These are phyloP conservation scores for Polydrusus tereticollis DNA, from an alignment of 2,888 invertebrate species.

Conservation along the genomic window DNA sequence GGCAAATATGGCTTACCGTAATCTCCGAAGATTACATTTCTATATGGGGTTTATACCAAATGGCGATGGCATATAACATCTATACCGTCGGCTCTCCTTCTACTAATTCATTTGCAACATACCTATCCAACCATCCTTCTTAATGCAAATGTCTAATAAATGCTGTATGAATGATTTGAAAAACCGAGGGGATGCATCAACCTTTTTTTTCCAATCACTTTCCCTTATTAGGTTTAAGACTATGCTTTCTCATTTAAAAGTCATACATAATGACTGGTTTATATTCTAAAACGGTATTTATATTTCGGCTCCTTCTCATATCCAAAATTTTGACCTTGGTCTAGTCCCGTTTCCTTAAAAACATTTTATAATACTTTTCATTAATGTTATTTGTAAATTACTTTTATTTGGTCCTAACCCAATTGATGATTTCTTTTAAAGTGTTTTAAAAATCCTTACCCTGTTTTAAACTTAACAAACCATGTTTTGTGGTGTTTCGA, in stretches of 20 bases:
- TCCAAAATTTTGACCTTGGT: no score
- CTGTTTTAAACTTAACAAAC: slow-evolving; percentile 16
- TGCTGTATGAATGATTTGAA: neutral
- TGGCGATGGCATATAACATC: no score
- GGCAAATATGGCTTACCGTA: no score
- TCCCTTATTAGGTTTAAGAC: neutral
- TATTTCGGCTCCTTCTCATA: no score
- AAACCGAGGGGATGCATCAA: neutral
- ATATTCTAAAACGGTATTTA: no score
- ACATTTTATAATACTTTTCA: slow-evolving; percentile 19
- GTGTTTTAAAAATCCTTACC: slow-evolving; percentile 22
- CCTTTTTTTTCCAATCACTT: neutral
- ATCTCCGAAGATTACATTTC: no score
- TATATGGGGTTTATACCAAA: no score
- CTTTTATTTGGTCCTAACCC: slow-evolving; percentile 9
- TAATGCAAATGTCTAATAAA: neutral
- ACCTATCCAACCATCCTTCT: neutral
- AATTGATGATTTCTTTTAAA: neutral
- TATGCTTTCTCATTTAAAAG: no score
- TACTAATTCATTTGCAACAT: neutral
- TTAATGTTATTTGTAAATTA: neutral
- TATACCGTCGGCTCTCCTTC: no score
- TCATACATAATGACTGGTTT: no score
- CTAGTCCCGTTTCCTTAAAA: neutral
- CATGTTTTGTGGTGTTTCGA: slow-evolving; percentile 12